phyloP scores from a whole-genome alignment of 2,113 vertebrate genomes.

The Ailuropoda melanoleuca region DNA sequence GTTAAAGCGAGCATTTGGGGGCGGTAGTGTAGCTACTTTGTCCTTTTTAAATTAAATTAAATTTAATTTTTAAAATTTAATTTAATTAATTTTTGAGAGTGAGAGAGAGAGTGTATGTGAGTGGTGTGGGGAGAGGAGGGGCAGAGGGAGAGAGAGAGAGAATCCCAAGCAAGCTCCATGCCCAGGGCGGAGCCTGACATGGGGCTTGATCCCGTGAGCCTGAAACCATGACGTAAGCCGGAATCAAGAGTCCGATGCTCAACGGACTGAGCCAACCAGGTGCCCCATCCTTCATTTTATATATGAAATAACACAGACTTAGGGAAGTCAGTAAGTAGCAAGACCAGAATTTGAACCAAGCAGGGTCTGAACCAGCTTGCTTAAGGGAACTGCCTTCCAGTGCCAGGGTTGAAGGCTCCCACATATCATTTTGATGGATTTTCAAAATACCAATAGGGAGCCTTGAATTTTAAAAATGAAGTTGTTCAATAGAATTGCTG shows the following conservation, averaged over 20 bases:
- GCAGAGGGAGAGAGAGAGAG: not conserved
- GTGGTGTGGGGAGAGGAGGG: not conserved
- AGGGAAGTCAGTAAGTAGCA: not conserved
- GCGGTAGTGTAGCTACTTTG: not conserved
- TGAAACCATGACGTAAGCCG: not conserved
- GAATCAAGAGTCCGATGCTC: not conserved
- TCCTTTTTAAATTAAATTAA: not conserved
- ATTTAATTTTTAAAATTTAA: not conserved
- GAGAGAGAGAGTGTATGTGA: not conserved
- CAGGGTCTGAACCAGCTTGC: not conserved
- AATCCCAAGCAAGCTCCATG: not conserved
- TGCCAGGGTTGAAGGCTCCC: not conserved
- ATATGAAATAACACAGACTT: not conserved
- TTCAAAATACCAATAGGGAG: not conserved
- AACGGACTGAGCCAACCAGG: not conserved
- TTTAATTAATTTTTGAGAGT: not conserved
- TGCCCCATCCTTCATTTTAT: not conserved
- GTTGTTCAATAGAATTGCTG: not conserved
- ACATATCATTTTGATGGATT: not conserved
- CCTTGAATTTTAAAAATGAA: not conserved
- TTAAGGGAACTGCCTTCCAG: not conserved
- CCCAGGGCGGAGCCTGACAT: too few relatives aligned
- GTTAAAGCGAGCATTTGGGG: not conserved
- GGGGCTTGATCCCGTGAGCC: not conserved
- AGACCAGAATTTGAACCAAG: not conserved